Conservation (phyloP, 2,113 vertebrate genomes). For the Alethe diademata region DNA sequence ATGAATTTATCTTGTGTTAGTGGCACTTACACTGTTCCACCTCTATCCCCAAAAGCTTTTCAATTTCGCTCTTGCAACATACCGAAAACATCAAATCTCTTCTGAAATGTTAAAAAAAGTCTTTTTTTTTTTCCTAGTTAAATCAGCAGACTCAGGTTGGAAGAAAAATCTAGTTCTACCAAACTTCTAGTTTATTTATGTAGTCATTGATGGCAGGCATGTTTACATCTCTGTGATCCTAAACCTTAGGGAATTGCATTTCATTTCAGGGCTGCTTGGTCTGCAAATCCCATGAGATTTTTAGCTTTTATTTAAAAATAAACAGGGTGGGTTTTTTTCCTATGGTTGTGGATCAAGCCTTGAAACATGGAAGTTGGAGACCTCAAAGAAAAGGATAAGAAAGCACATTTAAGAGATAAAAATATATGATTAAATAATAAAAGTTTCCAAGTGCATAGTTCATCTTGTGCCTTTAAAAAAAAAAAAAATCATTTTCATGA, state of each 20-base stretch:
- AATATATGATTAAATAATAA: background rate
- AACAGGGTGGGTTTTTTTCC: background rate
- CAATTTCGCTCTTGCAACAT: background rate
- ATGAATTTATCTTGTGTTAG: background rate
- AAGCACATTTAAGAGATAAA: background rate
- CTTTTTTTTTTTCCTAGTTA: background rate
- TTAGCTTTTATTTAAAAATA: background rate
- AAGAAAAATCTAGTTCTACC: background rate
- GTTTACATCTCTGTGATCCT: constrained; percentile 19
- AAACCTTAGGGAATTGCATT: background rate
- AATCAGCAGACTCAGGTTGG: background rate
- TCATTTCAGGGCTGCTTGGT: background rate
- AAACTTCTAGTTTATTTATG: background rate
- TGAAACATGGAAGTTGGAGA: background rate
- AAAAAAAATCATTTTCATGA: background rate
- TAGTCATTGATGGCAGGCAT: background rate
- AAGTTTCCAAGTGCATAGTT: background rate
- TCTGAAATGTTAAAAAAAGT: background rate
- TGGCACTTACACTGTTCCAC: background rate
- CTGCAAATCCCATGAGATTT: background rate
- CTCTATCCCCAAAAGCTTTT: background rate
- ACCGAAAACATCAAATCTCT: background rate
- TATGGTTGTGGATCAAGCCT: background rate
- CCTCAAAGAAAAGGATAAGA: background rate
- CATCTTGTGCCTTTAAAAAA: background rate